Conservation (phyloP, 2,888 invertebrate genomes). For the Meloe dianella region DNA sequence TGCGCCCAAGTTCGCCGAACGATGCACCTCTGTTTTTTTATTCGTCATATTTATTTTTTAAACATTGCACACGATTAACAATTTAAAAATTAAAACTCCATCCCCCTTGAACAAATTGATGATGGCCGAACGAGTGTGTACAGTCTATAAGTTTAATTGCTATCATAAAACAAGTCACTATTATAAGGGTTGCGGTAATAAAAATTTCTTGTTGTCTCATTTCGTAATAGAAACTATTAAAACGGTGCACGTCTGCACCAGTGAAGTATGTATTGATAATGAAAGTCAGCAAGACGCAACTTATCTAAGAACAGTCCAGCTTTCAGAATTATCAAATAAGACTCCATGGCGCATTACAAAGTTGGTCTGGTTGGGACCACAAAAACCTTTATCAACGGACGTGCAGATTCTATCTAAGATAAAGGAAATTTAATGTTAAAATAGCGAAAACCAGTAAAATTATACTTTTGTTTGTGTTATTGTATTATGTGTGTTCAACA, state of each 20-base stretch:
- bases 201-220: conserved; percentile 21
- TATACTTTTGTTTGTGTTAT: neutral
- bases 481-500: neutral
- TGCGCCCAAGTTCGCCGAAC: conserved; percentile 13
- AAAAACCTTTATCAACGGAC: conserved; percentile 5
- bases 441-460: neutral
- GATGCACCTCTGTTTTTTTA: neutral
- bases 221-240: conserved; percentile 21
- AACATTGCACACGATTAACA: conserved; percentile 6
- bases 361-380: neutral
- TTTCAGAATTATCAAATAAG: conserved; percentile 11
- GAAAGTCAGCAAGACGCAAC: conserved; percentile 12
- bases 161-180: neutral
- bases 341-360: conserved; percentile 1
- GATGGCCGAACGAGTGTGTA: neutral
- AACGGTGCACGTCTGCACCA: conserved; percentile 11
- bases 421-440: neutral
- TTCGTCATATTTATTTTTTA: neutral
- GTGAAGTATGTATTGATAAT: conserved; percentile 13
- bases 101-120: neutral
- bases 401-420: conserved; percentile 4
- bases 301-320: conserved; percentile 1
- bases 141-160: neutral
- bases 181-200: conserved; percentile 2
- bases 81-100: neutral